Conservation (phyloP, 2,888 invertebrate genomes). For the Clitarchus hookeri region DNA sequence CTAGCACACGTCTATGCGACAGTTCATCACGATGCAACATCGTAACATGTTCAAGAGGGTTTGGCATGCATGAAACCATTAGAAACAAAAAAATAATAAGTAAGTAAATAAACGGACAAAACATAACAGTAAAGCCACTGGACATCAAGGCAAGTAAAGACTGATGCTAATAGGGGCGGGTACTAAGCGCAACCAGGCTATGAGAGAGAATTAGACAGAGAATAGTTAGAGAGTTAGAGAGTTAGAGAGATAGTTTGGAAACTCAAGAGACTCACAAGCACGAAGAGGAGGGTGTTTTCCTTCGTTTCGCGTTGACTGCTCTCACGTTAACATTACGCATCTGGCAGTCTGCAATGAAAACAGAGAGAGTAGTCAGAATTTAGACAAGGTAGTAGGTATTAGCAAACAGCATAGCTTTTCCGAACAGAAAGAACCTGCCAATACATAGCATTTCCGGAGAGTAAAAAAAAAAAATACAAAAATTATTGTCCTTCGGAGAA, state of each 20-base stretch:
- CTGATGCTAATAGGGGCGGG: slow-evolving; percentile 39
- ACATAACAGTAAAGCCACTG: slow-evolving; percentile 39
- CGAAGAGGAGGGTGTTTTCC: slow-evolving; percentile 68
- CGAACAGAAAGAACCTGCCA: slow-evolving; percentile 8
- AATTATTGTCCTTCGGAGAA: not conserved
- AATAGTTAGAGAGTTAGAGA: slow-evolving; percentile 42
- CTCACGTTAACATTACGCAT: slow-evolving; percentile 75
- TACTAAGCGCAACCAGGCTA: slow-evolving; percentile 43
- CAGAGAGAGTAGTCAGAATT: slow-evolving; percentile 61
- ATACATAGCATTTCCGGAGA: not conserved
- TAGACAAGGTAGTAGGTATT: slow-evolving; percentile 41
- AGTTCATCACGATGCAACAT: slow-evolving; percentile 36
- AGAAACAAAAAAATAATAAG: not conserved
- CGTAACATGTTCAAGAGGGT: slow-evolving; percentile 22
- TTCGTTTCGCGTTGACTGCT: slow-evolving; percentile 71
- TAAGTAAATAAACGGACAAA: not conserved
- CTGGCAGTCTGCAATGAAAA: slow-evolving; percentile 77
- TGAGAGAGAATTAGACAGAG: slow-evolving; percentile 42
- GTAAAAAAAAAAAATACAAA: not conserved
- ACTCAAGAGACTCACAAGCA: slow-evolving; percentile 65
- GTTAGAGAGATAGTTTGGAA: slow-evolving; percentile 50
- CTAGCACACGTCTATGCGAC: slow-evolving; percentile 17
- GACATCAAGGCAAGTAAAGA: slow-evolving; percentile 44
- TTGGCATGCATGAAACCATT: slow-evolving; percentile 22
- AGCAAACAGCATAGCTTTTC: slow-evolving; percentile 26